Conservation (phyloP, 1,140 invertebrate genomes). For the Aphidius gifuensis region DNA sequence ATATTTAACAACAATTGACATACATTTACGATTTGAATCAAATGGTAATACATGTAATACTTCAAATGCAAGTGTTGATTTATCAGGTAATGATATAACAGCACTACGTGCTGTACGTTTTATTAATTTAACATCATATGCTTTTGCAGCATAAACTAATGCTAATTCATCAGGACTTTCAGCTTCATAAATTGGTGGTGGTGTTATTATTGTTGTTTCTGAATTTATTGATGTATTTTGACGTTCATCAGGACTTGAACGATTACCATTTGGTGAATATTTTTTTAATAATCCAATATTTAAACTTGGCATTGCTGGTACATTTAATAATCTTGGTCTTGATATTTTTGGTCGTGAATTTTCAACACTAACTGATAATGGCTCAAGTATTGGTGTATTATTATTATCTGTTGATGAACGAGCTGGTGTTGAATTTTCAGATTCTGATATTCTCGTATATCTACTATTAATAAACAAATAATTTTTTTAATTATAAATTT, state of each 20-base stretch:
- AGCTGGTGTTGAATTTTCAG: constrained; percentile 67
- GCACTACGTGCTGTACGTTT: constrained; percentile 73
- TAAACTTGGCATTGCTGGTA: constrained; percentile 41
- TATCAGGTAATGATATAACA: constrained; percentile 63
- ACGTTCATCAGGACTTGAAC: constrained; percentile 26
- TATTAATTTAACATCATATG: constrained; percentile 77
- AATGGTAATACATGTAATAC: constrained; percentile 90
- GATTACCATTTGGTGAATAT: constrained; percentile 32
- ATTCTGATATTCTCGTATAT: constrained; percentile 69
- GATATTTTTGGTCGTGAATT: constrained; percentile 31
- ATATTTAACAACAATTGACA: constrained; percentile 87
- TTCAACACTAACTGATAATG: constrained; percentile 20
- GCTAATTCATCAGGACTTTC: constrained; percentile 96
- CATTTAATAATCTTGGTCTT: constrained; percentile 42
- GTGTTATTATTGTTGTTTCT: neutral
- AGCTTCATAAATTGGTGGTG: constrained; percentile 78
- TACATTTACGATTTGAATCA: constrained; percentile 90
- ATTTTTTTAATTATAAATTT: too few relatives aligned
- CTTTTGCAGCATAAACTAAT: too few relatives aligned
- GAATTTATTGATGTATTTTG: constrained; percentile 25
- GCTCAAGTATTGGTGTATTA: neutral
- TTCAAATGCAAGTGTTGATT: constrained; percentile 70
- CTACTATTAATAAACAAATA: constrained; percentile 17
- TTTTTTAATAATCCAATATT: constrained; percentile 40
- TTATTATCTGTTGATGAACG: neutral